These are phyloP conservation scores for Myoxocephalus aenaeus DNA, from an alignment of 2,797 vertebrate species.

Conservation along the genomic window DNA sequence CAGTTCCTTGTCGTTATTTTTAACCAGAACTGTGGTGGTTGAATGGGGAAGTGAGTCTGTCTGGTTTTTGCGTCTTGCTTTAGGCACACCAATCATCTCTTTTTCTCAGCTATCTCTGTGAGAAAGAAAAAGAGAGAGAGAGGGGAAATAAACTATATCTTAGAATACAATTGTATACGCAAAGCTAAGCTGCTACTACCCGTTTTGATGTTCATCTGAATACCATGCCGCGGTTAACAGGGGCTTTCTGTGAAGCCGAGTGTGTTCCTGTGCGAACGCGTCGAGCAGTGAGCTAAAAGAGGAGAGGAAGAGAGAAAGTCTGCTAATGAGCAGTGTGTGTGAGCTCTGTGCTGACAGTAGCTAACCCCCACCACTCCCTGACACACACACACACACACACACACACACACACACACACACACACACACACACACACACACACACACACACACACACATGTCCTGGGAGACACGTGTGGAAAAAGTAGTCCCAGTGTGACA, in stretches of 20 bases:
- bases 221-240: conserved; percentile 46
- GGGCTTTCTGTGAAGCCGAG: conserved; percentile 53
- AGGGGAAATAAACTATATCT: conserved; percentile 48
- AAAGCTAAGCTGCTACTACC: conserved; percentile 29
- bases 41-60: conserved; percentile 74
- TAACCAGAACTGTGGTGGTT: conserved; percentile 70
- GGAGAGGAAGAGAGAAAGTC: conserved; percentile 73
- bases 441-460: conserved; percentile 50
- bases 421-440: conserved; percentile 37
- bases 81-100: conserved; percentile 45
- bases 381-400: conserved; percentile 53
- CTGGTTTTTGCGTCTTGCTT: conserved; percentile 67
- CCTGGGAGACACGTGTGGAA: conserved; percentile 80
- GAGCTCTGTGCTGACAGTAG: conserved; percentile 68
- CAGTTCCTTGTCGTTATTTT: conserved; percentile 79
- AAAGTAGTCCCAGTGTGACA: conserved; percentile 78
- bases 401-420: conserved; percentile 51
- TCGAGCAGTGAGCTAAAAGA: conserved; percentile 40
- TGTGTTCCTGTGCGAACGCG: conserved; percentile 47
- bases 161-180: conserved; percentile 39
- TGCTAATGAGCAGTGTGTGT: conserved; percentile 81
- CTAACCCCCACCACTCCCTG: conserved; percentile 61
- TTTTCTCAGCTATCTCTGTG: conserved; percentile 35
- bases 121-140: conserved; percentile 19
- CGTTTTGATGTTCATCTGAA: conserved; percentile 53